These are phyloP conservation scores for Cremastinae sp. DNA, from an alignment of 2,888 invertebrate species.

Conservation along the genomic window DNA sequence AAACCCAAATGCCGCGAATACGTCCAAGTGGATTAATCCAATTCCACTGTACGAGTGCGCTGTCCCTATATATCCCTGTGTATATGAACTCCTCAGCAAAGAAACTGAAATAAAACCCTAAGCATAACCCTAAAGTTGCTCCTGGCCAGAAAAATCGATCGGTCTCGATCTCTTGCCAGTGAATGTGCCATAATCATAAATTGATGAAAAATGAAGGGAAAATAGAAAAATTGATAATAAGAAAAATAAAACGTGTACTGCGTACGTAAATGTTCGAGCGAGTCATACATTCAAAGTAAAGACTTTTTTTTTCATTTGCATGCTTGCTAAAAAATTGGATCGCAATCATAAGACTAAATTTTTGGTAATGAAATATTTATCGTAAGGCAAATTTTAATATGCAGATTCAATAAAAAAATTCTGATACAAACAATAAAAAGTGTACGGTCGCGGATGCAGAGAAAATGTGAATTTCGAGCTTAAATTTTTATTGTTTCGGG, in stretches of 20 bases:
- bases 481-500: too few relatives aligned
- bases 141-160: conserved; percentile 27
- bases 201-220: conserved; percentile 25
- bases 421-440: background rate
- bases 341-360: too few relatives aligned
- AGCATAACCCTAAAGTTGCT: conserved; percentile 17
- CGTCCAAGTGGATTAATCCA: conserved; percentile 51
- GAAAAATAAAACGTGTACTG: background rate
- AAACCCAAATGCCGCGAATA: conserved; percentile 48
- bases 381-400: too few relatives aligned
- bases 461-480: background rate
- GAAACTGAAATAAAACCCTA: conserved; percentile 52
- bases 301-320: too few relatives aligned
- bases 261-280: too few relatives aligned
- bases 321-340: too few relatives aligned
- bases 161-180: conserved; percentile 3
- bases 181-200: conserved; percentile 41
- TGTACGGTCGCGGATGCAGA: background rate
- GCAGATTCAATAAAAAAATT: too few relatives aligned
- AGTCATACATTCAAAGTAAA: too few relatives aligned
- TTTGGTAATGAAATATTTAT: too few relatives aligned
- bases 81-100: background rate
- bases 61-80: background rate
- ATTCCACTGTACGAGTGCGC: conserved; percentile 36
- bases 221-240: background rate